Evolutionary conservation across 2,797 vertebrate species (phyloP), one percentile per base, ranked within the genome.

Genomic region (Syngnathus rostellatus): DNA sequence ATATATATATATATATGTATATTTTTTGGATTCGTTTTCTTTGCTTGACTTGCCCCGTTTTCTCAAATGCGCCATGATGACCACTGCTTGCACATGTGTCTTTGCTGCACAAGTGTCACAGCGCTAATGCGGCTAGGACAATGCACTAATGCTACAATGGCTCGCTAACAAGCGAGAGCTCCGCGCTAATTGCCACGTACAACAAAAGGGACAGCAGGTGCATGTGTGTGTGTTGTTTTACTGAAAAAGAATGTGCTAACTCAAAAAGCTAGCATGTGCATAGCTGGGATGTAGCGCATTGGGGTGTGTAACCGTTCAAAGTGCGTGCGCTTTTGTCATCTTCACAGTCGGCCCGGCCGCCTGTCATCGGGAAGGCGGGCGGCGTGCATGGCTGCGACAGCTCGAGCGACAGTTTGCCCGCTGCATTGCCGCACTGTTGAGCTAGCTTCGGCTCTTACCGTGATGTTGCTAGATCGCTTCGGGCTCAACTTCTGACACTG

Each of bases 141-240:
- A 82, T 78, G 85, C 84, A 85, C 77, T 89, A 90, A 90, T 88
- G 85, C 85, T 87, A 86, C 87, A 87, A 87, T 84, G 79, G 80
- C 63, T 75, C 68, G 80, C 70, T 86, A 82, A 86, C 72, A 69
- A 79, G 83, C 72, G 76, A 81, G 75, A 79, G 79, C 62, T 14
- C 78, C 71, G 82, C 46, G 83, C 80, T 88, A 89, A 84, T 89
- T 79, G 86, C 70, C 81, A 74, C 68, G 71, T 85, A 84, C 72
- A 79, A 89, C 82, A 87, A 89, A 86, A 79, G 78, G 82, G 75
- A 73, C 77, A 69, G 83, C 78, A 85, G 75, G 82, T 85, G 73
- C 66, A 73, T 65, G 72, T 71, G 77, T 77, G 46, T 61, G 74
- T 65, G 45, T 21, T 17, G 41, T 25, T 62, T 62, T 62, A 45